phyloP scores from a whole-genome alignment of 23 tunicate genomes.

The Clavelina lepadiformis region DNA sequence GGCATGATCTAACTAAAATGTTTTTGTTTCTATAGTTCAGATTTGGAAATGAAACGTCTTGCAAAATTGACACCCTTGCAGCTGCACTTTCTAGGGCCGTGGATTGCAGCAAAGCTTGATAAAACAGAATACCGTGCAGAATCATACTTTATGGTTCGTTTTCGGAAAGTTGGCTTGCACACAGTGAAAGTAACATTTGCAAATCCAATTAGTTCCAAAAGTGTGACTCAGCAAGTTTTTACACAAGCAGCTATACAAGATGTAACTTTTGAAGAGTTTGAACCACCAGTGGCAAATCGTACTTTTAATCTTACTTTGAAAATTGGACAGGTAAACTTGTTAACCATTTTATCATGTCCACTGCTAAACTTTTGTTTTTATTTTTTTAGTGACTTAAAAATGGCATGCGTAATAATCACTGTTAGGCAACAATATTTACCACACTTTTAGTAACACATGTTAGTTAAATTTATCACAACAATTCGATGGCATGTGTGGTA shows the following conservation, averaged over 20 bases:
- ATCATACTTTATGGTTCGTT: slow-evolving; percentile 17
- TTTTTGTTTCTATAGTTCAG: not conserved
- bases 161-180: slow-evolving; percentile 5
- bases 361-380: too few species aligned
- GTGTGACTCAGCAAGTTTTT: not conserved
- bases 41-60: slow-evolving; percentile 20
- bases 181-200: slow-evolving; percentile 3
- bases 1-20: not conserved
- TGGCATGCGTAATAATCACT: too few species aligned
- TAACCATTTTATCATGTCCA: too few species aligned
- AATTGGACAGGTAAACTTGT: slow-evolving; percentile 50
- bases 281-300: slow-evolving; percentile 57
- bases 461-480: too few species aligned
- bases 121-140: slow-evolving; percentile 5
- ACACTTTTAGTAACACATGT: too few species aligned
- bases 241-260: slow-evolving; percentile 17
- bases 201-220: slow-evolving; percentile 20
- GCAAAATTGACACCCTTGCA: slow-evolving; percentile 12
- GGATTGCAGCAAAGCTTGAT: not conserved
- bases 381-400: too few species aligned
- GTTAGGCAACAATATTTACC: too few species aligned
- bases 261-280: slow-evolving; percentile 13
- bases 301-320: slow-evolving; percentile 39
- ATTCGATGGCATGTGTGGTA: too few species aligned
- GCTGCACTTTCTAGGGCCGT: slow-evolving; percentile 3